Conservation (phyloP, 2,113 vertebrate genomes). For the Speoplatyrhinus poulsoni region DNA sequence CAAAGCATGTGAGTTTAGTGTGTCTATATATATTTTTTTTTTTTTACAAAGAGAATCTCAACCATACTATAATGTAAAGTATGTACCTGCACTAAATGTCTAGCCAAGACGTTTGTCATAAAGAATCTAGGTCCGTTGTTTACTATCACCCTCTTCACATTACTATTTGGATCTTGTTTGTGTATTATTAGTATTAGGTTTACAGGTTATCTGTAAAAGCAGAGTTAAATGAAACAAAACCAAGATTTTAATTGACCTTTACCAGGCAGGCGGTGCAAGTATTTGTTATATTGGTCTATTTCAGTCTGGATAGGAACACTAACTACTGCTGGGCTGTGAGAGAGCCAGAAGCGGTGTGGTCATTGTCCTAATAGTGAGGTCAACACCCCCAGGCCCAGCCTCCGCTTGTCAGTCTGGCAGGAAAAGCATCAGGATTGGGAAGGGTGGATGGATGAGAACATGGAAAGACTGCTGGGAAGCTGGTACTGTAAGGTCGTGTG, state of each 20-base stretch:
- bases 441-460: conserved; percentile 62
- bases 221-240: conserved; percentile 4
- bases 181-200: no score
- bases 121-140: no score
- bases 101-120: no score
- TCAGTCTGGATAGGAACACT: conserved; percentile 38
- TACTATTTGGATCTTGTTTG: no score
- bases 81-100: no score
- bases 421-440: conserved; percentile 48
- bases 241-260: conserved; percentile 48
- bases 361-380: conserved; percentile 62
- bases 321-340: conserved; percentile 50
- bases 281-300: conserved; percentile 54
- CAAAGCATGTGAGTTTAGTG: no score
- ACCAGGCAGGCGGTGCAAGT: conserved; percentile 55
- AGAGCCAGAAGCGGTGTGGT: conserved; percentile 53
- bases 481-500: conserved; percentile 24
- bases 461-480: conserved; percentile 67
- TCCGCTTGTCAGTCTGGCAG: conserved; percentile 60
- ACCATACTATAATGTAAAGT: no score
- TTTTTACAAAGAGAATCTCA: no score
- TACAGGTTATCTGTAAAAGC: no score
- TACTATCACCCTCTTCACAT: no score
- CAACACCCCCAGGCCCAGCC: conserved; percentile 39
- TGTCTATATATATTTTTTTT: no score